Percentiles rank a stretch among this genome's conserved stretches.
Conservation (phyloP, 2,113 vertebrate species). For the Neogobius melanostomus region DNA sequence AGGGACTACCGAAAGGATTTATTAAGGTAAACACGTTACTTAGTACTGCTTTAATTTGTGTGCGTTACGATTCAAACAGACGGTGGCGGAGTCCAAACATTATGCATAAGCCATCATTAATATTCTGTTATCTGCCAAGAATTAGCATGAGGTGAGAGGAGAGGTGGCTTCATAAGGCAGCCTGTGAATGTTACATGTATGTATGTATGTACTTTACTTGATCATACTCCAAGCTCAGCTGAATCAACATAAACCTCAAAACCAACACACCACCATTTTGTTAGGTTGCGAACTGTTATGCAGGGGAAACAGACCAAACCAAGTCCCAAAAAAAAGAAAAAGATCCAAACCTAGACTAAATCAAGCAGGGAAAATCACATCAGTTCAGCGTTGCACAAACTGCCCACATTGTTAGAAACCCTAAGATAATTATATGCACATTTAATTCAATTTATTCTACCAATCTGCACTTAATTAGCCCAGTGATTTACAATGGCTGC, state of each 20-base stretch:
- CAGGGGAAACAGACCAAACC: background rate
- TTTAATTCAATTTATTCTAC: conserved; percentile 26
- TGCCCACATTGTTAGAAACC: background rate
- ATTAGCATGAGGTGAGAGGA: conserved; percentile 11
- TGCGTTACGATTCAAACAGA: conserved; percentile 6
- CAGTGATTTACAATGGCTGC: conserved; percentile 24
- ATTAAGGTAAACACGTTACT: too few species aligned
- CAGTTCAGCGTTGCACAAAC: too few species aligned
- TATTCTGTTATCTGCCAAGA: background rate
- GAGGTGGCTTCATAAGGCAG: background rate
- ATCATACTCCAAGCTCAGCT: background rate
- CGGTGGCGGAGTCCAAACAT: background rate
- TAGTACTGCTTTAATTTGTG: background rate
- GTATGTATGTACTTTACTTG: background rate
- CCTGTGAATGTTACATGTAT: conserved; percentile 2
- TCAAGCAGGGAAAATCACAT: background rate
- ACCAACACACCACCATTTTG: too few species aligned
- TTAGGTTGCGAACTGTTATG: too few species aligned
- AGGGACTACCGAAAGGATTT: too few species aligned
- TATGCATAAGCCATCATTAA: conserved; percentile 20
- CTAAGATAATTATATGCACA: conserved; percentile 1
- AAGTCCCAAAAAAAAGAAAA: background rate
- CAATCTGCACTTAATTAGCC: conserved; percentile 24
- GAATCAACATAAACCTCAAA: too few species aligned
- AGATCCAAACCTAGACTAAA: background rate